A percentile compares a stretch with the other conserved stretches of the same genome.
Evolutionary conservation across 30 jellyfish, hydroid and myxozoan species (phyloP).

Genomic region (Aurelia sp.): DNA sequence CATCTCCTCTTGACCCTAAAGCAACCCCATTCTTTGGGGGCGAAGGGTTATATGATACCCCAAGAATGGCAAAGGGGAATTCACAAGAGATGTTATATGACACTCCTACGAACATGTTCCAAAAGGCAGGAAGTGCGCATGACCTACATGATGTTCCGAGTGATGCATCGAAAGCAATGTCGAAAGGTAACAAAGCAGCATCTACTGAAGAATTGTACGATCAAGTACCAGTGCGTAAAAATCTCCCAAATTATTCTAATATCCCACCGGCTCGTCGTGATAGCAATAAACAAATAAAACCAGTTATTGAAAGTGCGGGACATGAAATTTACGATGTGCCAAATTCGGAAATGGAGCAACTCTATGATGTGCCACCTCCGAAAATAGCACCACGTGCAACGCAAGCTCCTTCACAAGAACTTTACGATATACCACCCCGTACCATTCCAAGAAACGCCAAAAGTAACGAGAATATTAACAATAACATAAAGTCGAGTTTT

Average conservation of each 20-base stretch:
- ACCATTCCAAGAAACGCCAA: too few relatives aligned
- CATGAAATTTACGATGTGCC: constrained; percentile 6
- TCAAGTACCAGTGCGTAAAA: neutral
- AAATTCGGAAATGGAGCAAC: neutral
- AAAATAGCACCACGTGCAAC: neutral
- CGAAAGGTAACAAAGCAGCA: neutral
- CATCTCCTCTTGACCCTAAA: neutral
- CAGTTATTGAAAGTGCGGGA: neutral
- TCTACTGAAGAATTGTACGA: neutral
- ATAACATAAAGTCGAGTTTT: too few relatives aligned
- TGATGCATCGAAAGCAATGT: too few relatives aligned
- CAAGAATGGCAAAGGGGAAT: neutral
- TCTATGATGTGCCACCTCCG: neutral
- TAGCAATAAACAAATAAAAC: neutral
- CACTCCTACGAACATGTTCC: neutral
- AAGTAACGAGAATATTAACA: too few relatives aligned
- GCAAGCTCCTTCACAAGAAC: neutral
- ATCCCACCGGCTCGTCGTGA: neutral
- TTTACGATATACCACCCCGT: neutral
- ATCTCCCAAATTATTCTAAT: neutral
- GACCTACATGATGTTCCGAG: neutral
- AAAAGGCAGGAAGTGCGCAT: neutral
- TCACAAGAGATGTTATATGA: constrained; percentile 12
- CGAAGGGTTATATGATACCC: constrained; percentile 54
- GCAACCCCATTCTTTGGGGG: neutral